Conservation (phyloP, 2,113 vertebrate genomes). For the Pyxicephalus adspersus region DNA sequence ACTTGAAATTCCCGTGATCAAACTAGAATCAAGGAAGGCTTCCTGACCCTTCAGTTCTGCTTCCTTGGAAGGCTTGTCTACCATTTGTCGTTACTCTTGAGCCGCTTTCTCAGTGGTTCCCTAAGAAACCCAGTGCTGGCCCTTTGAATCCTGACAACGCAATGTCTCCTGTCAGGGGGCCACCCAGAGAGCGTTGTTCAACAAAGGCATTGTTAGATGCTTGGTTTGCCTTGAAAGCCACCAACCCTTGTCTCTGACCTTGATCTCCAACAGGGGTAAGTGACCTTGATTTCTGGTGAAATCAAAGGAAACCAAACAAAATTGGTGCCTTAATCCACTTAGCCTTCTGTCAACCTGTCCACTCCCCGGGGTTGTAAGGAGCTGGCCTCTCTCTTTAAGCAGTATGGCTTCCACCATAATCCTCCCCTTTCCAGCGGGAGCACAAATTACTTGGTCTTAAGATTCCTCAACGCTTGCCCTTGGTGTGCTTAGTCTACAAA, state of each 20-base stretch:
- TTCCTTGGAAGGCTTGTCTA: slow-evolving; percentile 35
- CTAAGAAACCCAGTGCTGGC: slow-evolving; percentile 30
- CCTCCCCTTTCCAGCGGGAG: slow-evolving; percentile 19
- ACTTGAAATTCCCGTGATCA: slow-evolving; percentile 46
- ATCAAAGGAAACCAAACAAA: slow-evolving; percentile 29
- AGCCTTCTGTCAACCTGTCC: slow-evolving; percentile 48
- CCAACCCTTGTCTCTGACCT: slow-evolving; percentile 41
- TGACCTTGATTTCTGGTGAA: slow-evolving; percentile 23
- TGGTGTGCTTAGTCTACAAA: slow-evolving; percentile 21
- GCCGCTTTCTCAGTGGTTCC: neutral
- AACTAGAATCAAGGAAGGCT: slow-evolving; percentile 12
- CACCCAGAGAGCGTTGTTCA: neutral
- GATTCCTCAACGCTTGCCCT: slow-evolving; percentile 54
- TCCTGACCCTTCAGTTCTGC: slow-evolving; percentile 33
- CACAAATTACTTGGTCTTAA: slow-evolving; percentile 38
- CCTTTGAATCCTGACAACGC: slow-evolving; percentile 24
- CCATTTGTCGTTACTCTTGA: slow-evolving; percentile 22
- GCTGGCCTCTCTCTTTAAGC: slow-evolving; percentile 39
- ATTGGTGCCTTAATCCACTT: slow-evolving; percentile 45
- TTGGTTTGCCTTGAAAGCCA: slow-evolving; percentile 12
- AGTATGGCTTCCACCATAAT: slow-evolving; percentile 37
- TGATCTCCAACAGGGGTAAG: slow-evolving; percentile 31
- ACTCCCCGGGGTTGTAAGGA: slow-evolving; percentile 43
- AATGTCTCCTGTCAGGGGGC: slow-evolving; percentile 1
- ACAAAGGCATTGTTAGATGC: neutral